These are phyloP conservation scores for Drosophila subpulchrella DNA, from an alignment of 1,140 invertebrate genomes.

Conservation along the genomic window DNA sequence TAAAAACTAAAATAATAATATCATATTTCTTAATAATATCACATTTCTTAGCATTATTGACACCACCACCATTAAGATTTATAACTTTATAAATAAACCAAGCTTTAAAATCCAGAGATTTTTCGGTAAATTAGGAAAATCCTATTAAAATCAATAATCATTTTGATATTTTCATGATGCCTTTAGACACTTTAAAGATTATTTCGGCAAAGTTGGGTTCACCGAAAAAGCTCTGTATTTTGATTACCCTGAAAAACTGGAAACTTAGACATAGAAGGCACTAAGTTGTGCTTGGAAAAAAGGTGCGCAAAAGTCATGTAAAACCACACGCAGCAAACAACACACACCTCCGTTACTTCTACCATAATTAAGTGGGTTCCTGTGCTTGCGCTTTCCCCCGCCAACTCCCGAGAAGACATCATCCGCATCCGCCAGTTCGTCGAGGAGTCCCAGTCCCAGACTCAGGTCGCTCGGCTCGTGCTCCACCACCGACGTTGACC, in stretches of 20 bases:
- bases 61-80: neutral
- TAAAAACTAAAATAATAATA: neutral
- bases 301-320: constrained; percentile 80
- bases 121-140: neutral
- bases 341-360: constrained; percentile 84
- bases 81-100: too few relatives aligned
- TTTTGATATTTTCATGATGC: neutral
- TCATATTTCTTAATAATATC: neutral
- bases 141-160: neutral
- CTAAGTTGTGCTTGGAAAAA: constrained; percentile 71
- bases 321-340: constrained; percentile 84
- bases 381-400: constrained; percentile 76
- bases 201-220: neutral
- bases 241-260: neutral
- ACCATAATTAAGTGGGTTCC: constrained; percentile 80
- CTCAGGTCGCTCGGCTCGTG: constrained; percentile 62
- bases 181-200: too few relatives aligned
- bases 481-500: constrained; percentile 40
- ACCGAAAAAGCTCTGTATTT: constrained; percentile 1
- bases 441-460: constrained; percentile 68
- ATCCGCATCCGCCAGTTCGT: constrained; percentile 61
- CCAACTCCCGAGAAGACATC: constrained; percentile 52
- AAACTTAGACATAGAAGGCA: constrained; percentile 54
- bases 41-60: neutral
- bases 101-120: neutral